Evolutionary conservation across 2,113 vertebrate genomes (phyloP).

Genomic region (Noturus placidus): DNA sequence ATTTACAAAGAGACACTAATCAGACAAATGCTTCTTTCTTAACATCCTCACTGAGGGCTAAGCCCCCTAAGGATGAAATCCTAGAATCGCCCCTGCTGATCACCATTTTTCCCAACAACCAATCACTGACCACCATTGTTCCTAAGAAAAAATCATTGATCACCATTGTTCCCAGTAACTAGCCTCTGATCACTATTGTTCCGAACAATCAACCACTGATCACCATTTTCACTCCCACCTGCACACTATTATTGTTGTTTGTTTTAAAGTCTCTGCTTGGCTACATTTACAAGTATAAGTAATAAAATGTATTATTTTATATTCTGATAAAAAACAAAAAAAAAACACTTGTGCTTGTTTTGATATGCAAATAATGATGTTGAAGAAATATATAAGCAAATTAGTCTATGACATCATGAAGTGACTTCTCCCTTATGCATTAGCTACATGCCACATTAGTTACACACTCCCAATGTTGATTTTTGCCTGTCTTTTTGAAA

Average conservation of each 20-base stretch:
- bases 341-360: background rate
- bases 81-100: too few relatives aligned
- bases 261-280: background rate
- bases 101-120: background rate
- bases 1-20: too few relatives aligned
- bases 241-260: background rate
- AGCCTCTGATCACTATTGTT: background rate
- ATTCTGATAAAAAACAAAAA: too few relatives aligned
- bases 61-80: too few relatives aligned
- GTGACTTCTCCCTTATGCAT: background rate
- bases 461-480: background rate
- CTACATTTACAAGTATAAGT: background rate
- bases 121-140: background rate
- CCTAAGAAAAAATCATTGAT: background rate
- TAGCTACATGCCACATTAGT: background rate
- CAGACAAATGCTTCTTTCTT: too few relatives aligned
- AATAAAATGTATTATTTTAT: background rate
- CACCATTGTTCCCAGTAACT: background rate
- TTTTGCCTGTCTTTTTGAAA: background rate
- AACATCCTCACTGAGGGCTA: too few relatives aligned
- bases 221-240: background rate
- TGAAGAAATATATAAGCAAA: background rate
- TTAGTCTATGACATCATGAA: background rate
- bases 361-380: background rate
- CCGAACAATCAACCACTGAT: background rate